A percentile compares a stretch with the other conserved stretches of the same genome.
Evolutionary conservation across 2,888 invertebrate species (phyloP).

Genomic region (Cerceris rybyensis): DNA sequence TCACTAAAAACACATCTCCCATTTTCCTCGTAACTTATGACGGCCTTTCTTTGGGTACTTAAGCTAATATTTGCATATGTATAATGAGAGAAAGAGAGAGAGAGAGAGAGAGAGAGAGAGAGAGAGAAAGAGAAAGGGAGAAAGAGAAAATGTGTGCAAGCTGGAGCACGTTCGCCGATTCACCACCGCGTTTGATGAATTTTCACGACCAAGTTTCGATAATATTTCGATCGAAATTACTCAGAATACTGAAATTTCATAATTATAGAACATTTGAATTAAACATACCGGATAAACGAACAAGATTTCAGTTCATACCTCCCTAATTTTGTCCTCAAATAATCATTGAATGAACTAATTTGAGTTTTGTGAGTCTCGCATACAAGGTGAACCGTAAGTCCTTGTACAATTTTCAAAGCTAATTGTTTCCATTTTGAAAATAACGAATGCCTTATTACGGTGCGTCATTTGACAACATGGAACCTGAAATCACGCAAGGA

Average conservation of each 20-base stretch:
- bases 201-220: conserved; percentile 3
- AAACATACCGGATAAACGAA: too few species aligned
- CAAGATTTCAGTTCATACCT: too few species aligned
- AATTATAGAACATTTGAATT: too few species aligned
- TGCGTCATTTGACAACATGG: background rate
- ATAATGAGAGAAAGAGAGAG: background rate
- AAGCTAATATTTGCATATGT: conserved; percentile 37
- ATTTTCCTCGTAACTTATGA: conserved; percentile 10
- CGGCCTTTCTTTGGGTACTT: conserved; percentile 16
- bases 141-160: conserved; percentile 13
- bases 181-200: conserved; percentile 57
- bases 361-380: too few species aligned
- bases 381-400: too few species aligned
- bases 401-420: too few species aligned
- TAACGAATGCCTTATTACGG: too few species aligned
- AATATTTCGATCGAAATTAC: too few species aligned
- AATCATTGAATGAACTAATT: too few species aligned
- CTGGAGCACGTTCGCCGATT: conserved; percentile 55
- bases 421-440: too few species aligned
- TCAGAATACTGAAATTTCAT: too few species aligned
- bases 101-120: conserved; percentile 3
- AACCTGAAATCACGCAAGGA: conserved; percentile 7
- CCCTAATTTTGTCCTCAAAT: too few species aligned
- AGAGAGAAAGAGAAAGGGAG: background rate
- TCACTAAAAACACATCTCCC: conserved; percentile 5